A percentile compares a stretch with the other conserved stretches of the same genome.
These are phyloP conservation scores for Campylomormyrus tamandua DNA, from an alignment of 2,113 vertebrate genomes.

Conservation along the genomic window DNA sequence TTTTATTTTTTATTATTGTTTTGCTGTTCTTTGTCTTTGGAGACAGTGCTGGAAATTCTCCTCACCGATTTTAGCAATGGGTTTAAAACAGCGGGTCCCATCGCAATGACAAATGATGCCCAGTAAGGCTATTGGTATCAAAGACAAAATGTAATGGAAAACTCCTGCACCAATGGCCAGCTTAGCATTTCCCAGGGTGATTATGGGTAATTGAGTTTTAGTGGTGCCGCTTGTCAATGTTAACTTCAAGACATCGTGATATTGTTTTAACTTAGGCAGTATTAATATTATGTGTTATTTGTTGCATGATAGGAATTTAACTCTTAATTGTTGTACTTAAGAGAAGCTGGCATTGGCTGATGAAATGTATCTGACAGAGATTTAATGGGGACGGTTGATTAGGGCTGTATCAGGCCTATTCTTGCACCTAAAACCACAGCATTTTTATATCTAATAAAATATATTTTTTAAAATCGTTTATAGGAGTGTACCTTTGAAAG, in stretches of 20 bases:
- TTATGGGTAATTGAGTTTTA: conserved; percentile 64
- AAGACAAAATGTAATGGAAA: conserved; percentile 35
- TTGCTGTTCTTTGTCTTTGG: conserved; percentile 34
- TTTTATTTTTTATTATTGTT: conserved; percentile 27
- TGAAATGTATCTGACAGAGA: neutral
- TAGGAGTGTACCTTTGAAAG: neutral
- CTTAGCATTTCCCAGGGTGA: conserved; percentile 45
- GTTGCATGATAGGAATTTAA: conserved; percentile 3
- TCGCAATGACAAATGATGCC: conserved; percentile 67
- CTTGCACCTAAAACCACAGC: neutral
- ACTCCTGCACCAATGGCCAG: conserved; percentile 56
- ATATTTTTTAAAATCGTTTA: neutral
- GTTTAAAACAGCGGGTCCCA: conserved; percentile 62
- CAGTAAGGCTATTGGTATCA: conserved; percentile 46
- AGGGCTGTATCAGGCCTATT: neutral
- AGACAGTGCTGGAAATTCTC: conserved; percentile 63
- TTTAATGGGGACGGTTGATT: neutral
- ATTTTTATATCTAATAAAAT: neutral
- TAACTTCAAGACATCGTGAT: conserved; percentile 41
- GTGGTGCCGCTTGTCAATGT: conserved; percentile 52
- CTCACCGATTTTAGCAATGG: conserved; percentile 73
- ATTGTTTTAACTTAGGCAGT: conserved; percentile 1
- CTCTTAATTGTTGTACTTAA: conserved; percentile 16
- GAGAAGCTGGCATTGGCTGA: neutral
- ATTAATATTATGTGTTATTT: neutral